Base-by-base conservation (phyloP, 2,888 invertebrate genomes). In the Eumacrocentrus americanus region DNA sequence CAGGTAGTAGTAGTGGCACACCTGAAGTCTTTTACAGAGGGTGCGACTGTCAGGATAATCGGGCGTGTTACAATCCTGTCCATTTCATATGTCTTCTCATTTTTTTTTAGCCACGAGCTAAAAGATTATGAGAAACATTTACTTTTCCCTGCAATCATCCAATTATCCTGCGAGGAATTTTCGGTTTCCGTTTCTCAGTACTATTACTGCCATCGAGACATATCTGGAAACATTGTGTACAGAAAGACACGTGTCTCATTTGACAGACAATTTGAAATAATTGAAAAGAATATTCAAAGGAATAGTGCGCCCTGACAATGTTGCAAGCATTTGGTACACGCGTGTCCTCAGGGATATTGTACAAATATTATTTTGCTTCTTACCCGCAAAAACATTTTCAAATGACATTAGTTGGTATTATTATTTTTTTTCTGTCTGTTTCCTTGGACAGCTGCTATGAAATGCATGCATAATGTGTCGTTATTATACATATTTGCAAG, bases 81-180 rank as follows among this genome's bases (percentile, higher is more conserved):
- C 38, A 38, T 20, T 38, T 23, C 12, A 42, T 42, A 51, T 29
- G 22, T 35, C 20, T 57, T 18, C 20, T 34, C 2, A 20, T 22
- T 35, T 42, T 5, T 29, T 57, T 14, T 52, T 29, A 22, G 40
- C 38, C 53, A 48, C 35, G 18, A 47, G 53, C 14, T 22, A 14
- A 11, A 20, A 37, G 37, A 34, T 44, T 37, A 48, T 48, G 29
- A 16, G 11, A 20, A 51, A 38, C 14, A 46, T 46, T 35, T 29
- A 58, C 38, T 14, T 47, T 46, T 20, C 51, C 22, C 58, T 58
- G 14, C 25, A 59, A 59, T 59, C 53, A 59, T 59, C 47, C 59
- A 59, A 59, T 59, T 59, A 59, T 40, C 47, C n/a, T 18, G 1
- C 18, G 25, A 23, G 18, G 25, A 55, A 37, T 25, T 46, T 46